Percentiles rank a stretch among this genome's conserved stretches.
Conservation (phyloP, 2,113 vertebrate species). For the Silurus glanis region DNA sequence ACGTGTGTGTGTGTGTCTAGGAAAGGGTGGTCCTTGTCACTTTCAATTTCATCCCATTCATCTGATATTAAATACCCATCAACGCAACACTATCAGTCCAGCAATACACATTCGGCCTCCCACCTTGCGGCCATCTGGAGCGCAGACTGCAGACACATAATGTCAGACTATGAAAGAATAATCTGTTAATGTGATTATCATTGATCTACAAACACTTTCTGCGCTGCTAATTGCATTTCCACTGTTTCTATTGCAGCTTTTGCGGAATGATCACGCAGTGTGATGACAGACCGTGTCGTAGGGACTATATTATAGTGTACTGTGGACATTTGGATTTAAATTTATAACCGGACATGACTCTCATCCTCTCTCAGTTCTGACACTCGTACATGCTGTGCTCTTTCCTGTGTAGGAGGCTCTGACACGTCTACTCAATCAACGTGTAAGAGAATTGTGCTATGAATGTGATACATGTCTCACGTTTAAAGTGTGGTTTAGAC, state of each 20-base stretch:
- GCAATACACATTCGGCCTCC: background rate
- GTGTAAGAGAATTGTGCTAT: conserved; percentile 14
- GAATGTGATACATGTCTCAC: background rate
- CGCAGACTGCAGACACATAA: background rate
- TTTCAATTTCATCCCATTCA: conserved; percentile 62
- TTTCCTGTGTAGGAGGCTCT: background rate
- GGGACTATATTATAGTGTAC: background rate
- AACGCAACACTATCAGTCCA: conserved; percentile 34
- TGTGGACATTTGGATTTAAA: background rate
- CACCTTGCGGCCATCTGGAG: conserved; percentile 21
- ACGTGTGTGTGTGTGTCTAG: conserved; percentile 11
- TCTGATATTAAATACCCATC: conserved; percentile 57
- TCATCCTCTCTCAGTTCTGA: background rate
- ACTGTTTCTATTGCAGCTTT: background rate
- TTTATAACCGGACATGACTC: background rate
- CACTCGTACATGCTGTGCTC: background rate
- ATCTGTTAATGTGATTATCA: background rate
- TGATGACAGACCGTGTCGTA: background rate
- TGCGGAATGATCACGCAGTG: background rate
- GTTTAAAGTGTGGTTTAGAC: background rate
- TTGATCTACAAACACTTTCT: background rate
- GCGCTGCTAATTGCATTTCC: background rate
- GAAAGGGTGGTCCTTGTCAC: conserved; percentile 37
- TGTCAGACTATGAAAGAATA: background rate
- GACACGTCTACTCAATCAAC: background rate